Evolutionary conservation across 2,113 vertebrate species (phyloP).

Genomic region (Orientallactaga bullata): DNA sequence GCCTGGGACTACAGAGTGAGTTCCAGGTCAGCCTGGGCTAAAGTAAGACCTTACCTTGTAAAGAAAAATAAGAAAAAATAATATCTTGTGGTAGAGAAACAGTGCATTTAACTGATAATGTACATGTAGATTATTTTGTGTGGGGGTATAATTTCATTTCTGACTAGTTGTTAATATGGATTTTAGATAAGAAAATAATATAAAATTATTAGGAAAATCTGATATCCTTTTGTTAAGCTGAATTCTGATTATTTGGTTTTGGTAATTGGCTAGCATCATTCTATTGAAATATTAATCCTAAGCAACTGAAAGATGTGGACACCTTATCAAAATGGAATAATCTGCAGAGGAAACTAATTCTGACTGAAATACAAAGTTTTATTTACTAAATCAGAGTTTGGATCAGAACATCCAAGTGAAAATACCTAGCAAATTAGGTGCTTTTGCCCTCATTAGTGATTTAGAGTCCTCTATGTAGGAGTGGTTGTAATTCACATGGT

Average conservation of each 20-base stretch:
- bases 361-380: conserved; percentile 38
- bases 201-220: conserved; percentile 50
- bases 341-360: conserved; percentile 42
- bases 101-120: neutral
- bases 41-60: too few species aligned
- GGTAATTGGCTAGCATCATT: neutral
- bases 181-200: conserved; percentile 44
- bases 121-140: neutral
- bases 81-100: neutral
- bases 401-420: conserved; percentile 9
- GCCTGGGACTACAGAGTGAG: too few species aligned
- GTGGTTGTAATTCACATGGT: neutral
- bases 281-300: conserved; percentile 50
- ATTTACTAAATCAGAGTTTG: neutral
- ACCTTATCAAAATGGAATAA: conserved; percentile 1
- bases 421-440: neutral
- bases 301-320: conserved; percentile 16
- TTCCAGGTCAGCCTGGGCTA: too few species aligned
- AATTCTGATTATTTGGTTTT: neutral
- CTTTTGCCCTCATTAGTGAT: neutral
- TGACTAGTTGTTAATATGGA: neutral
- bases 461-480: neutral
- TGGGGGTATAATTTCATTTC: conserved; percentile 17
- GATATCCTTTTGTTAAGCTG: conserved; percentile 40
- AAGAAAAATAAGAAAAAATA: too few species aligned